Percentiles rank a stretch among this genome's conserved stretches.
These are phyloP conservation scores for Rhogogaster chlorosoma DNA, from an alignment of 2,888 invertebrate species.

Conservation along the genomic window DNA sequence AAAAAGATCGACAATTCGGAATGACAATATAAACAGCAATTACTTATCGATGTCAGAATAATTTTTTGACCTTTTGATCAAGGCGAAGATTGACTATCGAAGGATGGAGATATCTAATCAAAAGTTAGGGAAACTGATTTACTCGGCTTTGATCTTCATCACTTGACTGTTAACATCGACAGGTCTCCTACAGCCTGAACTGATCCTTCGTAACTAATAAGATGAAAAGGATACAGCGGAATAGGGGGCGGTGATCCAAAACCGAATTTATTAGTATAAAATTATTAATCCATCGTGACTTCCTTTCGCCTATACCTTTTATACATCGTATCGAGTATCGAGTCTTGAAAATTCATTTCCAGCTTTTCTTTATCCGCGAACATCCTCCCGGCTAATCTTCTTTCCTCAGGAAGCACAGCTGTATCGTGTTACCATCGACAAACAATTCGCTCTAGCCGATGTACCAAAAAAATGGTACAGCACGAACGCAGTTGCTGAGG, in stretches of 20 bases:
- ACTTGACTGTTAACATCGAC: background rate
- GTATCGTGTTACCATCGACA: background rate
- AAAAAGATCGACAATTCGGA: background rate
- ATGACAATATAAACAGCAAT: background rate
- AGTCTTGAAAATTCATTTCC: background rate
- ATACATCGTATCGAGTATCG: background rate
- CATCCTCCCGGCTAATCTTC: background rate
- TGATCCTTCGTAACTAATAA: background rate
- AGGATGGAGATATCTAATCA: background rate
- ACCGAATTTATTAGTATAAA: background rate
- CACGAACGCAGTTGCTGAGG: background rate
- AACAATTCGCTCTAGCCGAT: background rate
- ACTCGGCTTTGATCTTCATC: background rate
- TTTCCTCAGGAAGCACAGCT: background rate
- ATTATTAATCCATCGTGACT: background rate
- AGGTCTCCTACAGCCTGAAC: background rate
- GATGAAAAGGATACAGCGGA: background rate
- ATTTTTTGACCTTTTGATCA: background rate
- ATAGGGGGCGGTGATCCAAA: background rate
- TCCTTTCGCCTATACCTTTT: background rate
- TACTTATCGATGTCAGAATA: background rate
- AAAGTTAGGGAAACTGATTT: background rate
- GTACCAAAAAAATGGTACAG: slow-evolving; percentile 16
- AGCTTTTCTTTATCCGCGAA: background rate
- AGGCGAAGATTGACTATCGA: background rate